These are phyloP conservation scores for Leptinotarsa peninsularis DNA, from an alignment of 2,888 invertebrate species.

Conservation along the genomic window DNA sequence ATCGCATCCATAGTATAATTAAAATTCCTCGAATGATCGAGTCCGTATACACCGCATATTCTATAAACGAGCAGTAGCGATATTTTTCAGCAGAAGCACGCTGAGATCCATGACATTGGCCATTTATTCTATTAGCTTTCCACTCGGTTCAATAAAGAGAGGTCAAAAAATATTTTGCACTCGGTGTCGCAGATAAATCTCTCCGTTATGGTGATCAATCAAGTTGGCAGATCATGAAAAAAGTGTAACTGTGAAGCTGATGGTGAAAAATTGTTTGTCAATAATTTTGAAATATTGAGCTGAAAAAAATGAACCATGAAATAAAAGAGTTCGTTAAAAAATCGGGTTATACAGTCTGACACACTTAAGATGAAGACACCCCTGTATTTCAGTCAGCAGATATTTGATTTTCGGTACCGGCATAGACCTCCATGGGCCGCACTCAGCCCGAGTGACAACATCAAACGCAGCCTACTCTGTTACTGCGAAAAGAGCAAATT, in stretches of 20 bases:
- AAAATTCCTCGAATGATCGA: conserved; percentile 29
- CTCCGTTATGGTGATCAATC: conserved; percentile 3
- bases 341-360: too few species aligned
- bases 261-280: background rate
- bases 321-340: too few species aligned
- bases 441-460: too few species aligned
- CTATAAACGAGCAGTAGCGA: conserved; percentile 25
- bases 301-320: background rate
- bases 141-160: conserved; percentile 15
- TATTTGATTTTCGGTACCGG: too few species aligned
- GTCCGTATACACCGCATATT: conserved; percentile 19
- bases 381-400: too few species aligned
- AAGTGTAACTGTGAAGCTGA: conserved; percentile 6
- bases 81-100: conserved; percentile 25
- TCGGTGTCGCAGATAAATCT: conserved; percentile 16
- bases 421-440: too few species aligned
- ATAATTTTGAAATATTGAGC: background rate
- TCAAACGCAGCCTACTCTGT: too few species aligned
- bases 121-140: conserved; percentile 26
- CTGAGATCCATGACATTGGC: conserved; percentile 23
- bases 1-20: conserved; percentile 27
- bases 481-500: too few species aligned
- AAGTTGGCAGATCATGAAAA: conserved; percentile 4
- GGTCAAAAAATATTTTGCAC: conserved; percentile 17
- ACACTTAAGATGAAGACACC: too few species aligned